Base-by-base conservation (phyloP, 2,888 invertebrate species). In the Diloba caeruleocephala region DNA sequence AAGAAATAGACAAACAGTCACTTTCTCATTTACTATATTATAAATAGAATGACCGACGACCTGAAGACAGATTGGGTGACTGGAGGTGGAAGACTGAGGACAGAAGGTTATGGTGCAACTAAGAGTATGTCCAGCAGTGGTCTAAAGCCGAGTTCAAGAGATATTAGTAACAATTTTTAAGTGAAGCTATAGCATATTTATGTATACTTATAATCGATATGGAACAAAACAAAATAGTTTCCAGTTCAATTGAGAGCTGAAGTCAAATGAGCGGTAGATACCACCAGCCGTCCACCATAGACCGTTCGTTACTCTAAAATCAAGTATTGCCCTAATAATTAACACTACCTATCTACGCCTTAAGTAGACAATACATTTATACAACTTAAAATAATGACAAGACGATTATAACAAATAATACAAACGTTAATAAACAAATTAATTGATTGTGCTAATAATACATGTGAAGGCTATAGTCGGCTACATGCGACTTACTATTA, bases 311-410 rank as follows among this genome's bases (percentile, higher is more conserved):
- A 84, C 61, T 79, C 85, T 89, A 89, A 78, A 56, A 70, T 78
- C 74, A 77, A 83, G 79, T 90, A 88, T 89, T 88, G 84, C 87
- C 85, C 90, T 90, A 90, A 82, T 88, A 84, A 88, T 90, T 90
- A 90, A 84, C 86, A 84, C 90, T 92, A 91, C 88, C 92, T 92
- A 92, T 82, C 91, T 92, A 92, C 86, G 86, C 84, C 88, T 90
- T 92, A 91, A 86, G 79, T 85, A 88, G 90, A 92, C 90, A 86
- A 84, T 89, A 88, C 85, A 90, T 92, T 92, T 92, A 89, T 91
- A 92, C 91, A 92, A 90, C 92, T 92, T 92, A 93, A 90, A 88
- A 87, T 93, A 93, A 90, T 93, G 92, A 93, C 92, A 90, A 93
- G 92, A 92, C 89, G 87, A 86, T 83, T 82, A 88, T 86, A 90